These are phyloP conservation scores for Rhizoglyphus robini DNA, from an alignment of 1,140 invertebrate species.

Conservation along the genomic window DNA sequence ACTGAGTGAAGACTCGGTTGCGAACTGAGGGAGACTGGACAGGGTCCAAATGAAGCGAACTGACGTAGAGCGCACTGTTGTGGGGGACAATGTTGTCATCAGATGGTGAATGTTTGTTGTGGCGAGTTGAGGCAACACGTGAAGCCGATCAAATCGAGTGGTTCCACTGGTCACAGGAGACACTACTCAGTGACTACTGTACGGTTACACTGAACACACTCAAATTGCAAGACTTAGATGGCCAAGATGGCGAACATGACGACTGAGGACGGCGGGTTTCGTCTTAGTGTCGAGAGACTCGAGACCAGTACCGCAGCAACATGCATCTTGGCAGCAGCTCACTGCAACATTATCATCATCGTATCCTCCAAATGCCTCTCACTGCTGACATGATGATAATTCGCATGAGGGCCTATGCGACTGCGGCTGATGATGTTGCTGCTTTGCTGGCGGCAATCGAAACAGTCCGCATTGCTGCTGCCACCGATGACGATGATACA, in stretches of 20 bases:
- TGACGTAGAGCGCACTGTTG: no score
- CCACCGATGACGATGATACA: not conserved
- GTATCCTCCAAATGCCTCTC: conserved; percentile 10
- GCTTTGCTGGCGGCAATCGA: not conserved
- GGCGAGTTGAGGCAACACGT: no score
- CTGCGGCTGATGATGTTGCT: not conserved
- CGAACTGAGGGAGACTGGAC: no score
- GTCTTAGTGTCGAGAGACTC: not conserved
- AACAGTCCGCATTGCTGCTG: not conserved
- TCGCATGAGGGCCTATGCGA: not conserved
- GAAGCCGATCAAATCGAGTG: no score
- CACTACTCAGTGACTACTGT: no score
- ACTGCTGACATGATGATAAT: conserved; percentile 8
- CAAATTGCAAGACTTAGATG: no score
- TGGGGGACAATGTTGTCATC: no score
- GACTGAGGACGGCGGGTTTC: not conserved
- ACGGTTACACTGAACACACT: no score
- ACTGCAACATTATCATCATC: conserved; percentile 1
- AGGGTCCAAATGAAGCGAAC: no score
- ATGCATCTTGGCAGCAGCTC: not conserved
- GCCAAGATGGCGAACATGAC: conserved; percentile 6
- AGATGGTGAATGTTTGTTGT: no score
- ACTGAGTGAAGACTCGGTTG: no score
- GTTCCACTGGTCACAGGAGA: no score
- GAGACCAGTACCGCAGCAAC: not conserved